These are phyloP conservation scores for Pissodes strobi DNA, from an alignment of 1,140 invertebrate species.

Conservation along the genomic window DNA sequence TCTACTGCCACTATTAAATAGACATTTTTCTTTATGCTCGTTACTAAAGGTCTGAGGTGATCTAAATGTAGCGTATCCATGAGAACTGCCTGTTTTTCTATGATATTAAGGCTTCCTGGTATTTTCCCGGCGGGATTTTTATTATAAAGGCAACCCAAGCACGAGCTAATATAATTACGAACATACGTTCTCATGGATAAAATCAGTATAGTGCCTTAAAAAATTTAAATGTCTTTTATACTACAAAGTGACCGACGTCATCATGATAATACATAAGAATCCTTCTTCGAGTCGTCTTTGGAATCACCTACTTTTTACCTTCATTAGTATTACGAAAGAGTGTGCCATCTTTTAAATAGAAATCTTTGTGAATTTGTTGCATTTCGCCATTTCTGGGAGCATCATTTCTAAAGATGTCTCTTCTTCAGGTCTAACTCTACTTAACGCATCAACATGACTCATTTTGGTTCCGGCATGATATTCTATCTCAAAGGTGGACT, in stretches of 20 bases:
- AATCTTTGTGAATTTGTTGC: too few species aligned
- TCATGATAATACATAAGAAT: too few species aligned
- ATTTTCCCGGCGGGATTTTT: conserved; percentile 5
- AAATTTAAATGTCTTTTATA: conserved; percentile 21
- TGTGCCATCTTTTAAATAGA: too few species aligned
- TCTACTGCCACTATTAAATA: too few species aligned
- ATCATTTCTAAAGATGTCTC: background rate
- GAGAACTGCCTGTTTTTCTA: background rate
- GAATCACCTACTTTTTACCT: too few species aligned
- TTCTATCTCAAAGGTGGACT: conserved; percentile 47
- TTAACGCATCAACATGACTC: conserved; percentile 6
- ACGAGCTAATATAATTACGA: conserved; percentile 23
- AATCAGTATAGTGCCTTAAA: too few species aligned
- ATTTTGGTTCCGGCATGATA: conserved; percentile 3
- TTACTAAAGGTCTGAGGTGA: background rate
- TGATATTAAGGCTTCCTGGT: background rate
- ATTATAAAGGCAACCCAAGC: conserved; percentile 17
- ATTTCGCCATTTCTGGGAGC: background rate
- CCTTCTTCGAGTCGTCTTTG: background rate
- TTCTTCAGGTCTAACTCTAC: background rate
- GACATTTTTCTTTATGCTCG: background rate
- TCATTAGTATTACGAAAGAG: too few species aligned
- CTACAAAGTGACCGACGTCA: conserved; percentile 25
- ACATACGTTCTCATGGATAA: conserved; percentile 30
- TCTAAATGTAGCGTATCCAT: background rate